These are phyloP conservation scores for Periphyllus acericola DNA, from an alignment of 2,888 invertebrate genomes.

Conservation along the genomic window DNA sequence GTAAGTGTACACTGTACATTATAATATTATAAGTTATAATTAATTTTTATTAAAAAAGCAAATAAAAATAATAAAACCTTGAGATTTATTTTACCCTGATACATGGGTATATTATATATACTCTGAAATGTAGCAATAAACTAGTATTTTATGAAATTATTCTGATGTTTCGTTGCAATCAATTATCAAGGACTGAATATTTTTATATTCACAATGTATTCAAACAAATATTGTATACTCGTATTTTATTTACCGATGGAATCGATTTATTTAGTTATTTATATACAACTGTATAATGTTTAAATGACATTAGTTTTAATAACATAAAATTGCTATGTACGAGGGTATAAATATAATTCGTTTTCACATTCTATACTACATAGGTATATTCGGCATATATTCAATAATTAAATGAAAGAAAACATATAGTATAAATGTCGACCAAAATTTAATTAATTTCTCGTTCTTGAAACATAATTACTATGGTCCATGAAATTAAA, in stretches of 20 bases:
- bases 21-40: background rate
- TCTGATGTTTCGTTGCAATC: background rate
- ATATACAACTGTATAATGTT: too few species aligned
- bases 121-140: slow-evolving; percentile 9
- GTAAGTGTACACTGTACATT: background rate
- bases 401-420: too few species aligned
- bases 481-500: slow-evolving; percentile 7
- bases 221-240: background rate
- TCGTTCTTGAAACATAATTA: background rate
- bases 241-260: background rate
- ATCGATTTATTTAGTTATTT: background rate
- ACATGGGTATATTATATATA: background rate
- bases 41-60: background rate
- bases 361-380: background rate
- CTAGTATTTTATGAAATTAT: slow-evolving; percentile 24
- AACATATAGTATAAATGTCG: background rate
- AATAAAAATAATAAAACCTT: background rate
- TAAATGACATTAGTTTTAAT: too few species aligned
- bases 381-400: too few species aligned
- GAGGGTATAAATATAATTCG: background rate
- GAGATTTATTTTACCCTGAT: background rate
- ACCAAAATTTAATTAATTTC: background rate
- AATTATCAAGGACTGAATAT: slow-evolving; percentile 11
- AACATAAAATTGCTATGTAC: too few species aligned
- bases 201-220: background rate